phyloP scores from a whole-genome alignment of 1,140 invertebrate species.

The Aleiodes sp. region DNA sequence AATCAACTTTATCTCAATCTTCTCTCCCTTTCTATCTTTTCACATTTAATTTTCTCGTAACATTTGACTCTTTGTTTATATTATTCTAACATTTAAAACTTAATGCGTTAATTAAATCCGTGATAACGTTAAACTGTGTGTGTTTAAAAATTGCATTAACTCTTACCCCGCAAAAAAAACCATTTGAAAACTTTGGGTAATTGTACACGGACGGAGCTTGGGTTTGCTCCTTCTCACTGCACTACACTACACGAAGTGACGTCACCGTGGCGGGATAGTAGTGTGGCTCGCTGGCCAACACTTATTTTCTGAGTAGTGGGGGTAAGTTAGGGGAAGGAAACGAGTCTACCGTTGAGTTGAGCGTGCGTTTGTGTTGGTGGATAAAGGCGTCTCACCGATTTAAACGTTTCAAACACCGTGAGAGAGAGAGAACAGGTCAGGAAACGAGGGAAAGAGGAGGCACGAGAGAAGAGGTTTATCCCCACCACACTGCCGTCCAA shows the following conservation, averaged over 20 bases:
- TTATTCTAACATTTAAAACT: no score
- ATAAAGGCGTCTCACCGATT: constrained; percentile 38
- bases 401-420: not conserved
- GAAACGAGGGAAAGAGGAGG: no score
- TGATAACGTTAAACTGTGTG: not conserved
- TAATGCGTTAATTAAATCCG: not conserved
- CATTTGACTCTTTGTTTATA: no score
- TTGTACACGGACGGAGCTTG: constrained; percentile 54
- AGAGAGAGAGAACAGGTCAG: not conserved
- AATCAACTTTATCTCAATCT: no score
- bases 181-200: constrained; percentile 32
- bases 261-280: constrained; percentile 67
- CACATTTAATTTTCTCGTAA: not conserved
- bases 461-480: not conserved
- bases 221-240: constrained; percentile 64
- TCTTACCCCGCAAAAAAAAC: not conserved
- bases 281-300: constrained; percentile 58
- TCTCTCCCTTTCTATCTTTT: not conserved
- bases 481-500: not conserved
- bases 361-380: not conserved
- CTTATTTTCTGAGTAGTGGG: constrained; percentile 44
- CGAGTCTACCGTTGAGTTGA: constrained; percentile 53
- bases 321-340: constrained; percentile 50
- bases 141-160: not conserved
- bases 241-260: constrained; percentile 68